Evolutionary conservation across 2,113 vertebrate genomes (phyloP), one percentile per base, ranked within the genome.

Genomic region (Podarcis muralis): DNA sequence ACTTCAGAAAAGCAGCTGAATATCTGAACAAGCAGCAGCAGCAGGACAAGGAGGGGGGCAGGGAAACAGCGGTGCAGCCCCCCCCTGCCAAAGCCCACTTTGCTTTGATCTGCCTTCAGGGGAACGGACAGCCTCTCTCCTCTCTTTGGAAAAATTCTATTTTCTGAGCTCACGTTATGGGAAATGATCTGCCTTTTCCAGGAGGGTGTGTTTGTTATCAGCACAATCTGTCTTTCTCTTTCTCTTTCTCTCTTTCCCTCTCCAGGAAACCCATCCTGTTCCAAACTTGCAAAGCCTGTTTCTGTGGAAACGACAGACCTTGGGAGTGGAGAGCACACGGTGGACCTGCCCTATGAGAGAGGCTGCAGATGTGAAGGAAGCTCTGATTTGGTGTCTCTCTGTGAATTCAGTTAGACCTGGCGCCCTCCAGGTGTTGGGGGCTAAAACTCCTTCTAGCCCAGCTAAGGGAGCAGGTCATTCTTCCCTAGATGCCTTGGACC

Each of bases 201-300:
- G 65, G 88, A 13, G 82, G 59, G 88, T 87, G 90, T 35, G 69
- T 53, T 53, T 7, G 37, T 81, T 87, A 62, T 37, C 20, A 65
- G 65, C 84, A n/a, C 59, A 37, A 9, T 2, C 65, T 86, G 35
- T 11, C 76, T 27, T 53, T 6, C 77, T 30, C 25, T 72, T 11
- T 27, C 69, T 3, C 69, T 32, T 27, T 12, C 27, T 12, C 27
- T 30, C 69, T 30, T 71, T 89, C 81, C 86, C 81, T 75, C 85
- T 85, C 80, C 62, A 90, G 81, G 86, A 91, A 85, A 77, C 75
- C 16, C 27, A 4, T 16, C 1, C 74, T 75, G 4, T 85, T 0
- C 66, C 5, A 1, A 85, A 15, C 65, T 15, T 4, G 30, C 81
- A 25, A 27, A 35, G 23, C 81, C 76, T 57, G 1, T 37, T 2